Percentiles rank a stretch among this genome's conserved stretches.
Conservation (phyloP, 1,140 invertebrate species). For the Potamilus streckersoni region DNA sequence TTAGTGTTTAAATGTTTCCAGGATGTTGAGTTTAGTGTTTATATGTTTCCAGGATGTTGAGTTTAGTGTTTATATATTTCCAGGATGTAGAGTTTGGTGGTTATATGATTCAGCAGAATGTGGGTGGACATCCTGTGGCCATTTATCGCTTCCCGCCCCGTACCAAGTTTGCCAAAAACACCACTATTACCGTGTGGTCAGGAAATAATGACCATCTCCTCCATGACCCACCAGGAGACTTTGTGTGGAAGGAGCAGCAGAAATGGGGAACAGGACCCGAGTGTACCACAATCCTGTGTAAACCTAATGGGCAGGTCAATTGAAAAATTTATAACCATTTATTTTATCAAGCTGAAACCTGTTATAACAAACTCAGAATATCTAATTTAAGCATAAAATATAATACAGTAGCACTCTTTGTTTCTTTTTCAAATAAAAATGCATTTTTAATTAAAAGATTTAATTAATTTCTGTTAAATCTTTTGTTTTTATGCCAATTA, state of each 20-base stretch:
- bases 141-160: conserved; percentile 64
- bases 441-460: background rate
- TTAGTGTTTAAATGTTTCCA: too few relatives aligned
- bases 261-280: conserved; percentile 67
- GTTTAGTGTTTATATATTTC: conserved; percentile 5
- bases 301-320: conserved; percentile 65
- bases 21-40: too few relatives aligned
- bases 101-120: conserved; percentile 66
- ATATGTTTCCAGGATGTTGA: too few relatives aligned
- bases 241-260: conserved; percentile 66
- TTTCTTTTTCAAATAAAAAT: background rate
- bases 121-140: conserved; percentile 65
- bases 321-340: background rate
- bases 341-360: background rate
- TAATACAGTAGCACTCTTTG: background rate
- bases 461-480: too few relatives aligned
- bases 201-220: conserved; percentile 56
- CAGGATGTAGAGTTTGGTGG: conserved; percentile 65
- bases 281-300: conserved; percentile 66
- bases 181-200: conserved; percentile 64
- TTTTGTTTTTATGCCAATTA: too few relatives aligned
- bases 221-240: conserved; percentile 64
- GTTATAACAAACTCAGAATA: background rate
- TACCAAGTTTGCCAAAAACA: conserved; percentile 55
- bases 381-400: background rate